Evolutionary conservation across 2,888 invertebrate species (phyloP).

Genomic region (Melangyna quadrimaculata): DNA sequence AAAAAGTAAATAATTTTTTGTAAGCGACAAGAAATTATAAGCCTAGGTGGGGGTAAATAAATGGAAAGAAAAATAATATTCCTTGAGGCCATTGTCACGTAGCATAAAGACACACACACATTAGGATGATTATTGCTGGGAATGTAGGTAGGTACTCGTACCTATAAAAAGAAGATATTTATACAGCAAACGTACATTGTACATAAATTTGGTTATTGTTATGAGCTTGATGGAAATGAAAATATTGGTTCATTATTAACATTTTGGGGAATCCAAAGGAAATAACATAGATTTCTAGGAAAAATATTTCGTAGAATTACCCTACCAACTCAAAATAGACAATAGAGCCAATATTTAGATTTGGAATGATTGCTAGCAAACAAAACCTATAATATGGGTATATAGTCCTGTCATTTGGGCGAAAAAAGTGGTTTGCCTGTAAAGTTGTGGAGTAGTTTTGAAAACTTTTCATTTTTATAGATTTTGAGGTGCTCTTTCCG

Average conservation of each 20-base stretch:
- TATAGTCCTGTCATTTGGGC: too few species aligned
- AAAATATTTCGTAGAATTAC: not conserved
- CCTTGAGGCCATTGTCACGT: conserved; percentile 44
- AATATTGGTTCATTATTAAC: conserved; percentile 11
- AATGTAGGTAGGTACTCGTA: too few species aligned
- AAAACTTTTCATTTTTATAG: too few species aligned
- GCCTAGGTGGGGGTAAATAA: not conserved
- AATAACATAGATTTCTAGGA: not conserved
- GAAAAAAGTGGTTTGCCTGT: too few species aligned
- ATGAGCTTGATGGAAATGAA: not conserved
- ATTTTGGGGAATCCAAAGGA: not conserved
- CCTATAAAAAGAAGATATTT: conserved; percentile 4
- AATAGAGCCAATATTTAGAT: not conserved
- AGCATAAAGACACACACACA: not conserved
- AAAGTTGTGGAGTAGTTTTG: too few species aligned
- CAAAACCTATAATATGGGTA: not conserved
- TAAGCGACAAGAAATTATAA: conserved; percentile 46
- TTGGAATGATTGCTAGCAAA: not conserved
- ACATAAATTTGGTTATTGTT: not conserved
- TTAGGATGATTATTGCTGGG: conserved; percentile 29
- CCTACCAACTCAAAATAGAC: not conserved
- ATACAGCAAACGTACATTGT: not conserved
- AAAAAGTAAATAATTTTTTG: conserved; percentile 20
- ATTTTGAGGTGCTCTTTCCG: too few species aligned
- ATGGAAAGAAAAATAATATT: not conserved